A percentile compares a stretch with the other conserved stretches of the same genome.
Conservation (phyloP, 2,888 invertebrate genomes). For the Acanthosepion esculentum region DNA sequence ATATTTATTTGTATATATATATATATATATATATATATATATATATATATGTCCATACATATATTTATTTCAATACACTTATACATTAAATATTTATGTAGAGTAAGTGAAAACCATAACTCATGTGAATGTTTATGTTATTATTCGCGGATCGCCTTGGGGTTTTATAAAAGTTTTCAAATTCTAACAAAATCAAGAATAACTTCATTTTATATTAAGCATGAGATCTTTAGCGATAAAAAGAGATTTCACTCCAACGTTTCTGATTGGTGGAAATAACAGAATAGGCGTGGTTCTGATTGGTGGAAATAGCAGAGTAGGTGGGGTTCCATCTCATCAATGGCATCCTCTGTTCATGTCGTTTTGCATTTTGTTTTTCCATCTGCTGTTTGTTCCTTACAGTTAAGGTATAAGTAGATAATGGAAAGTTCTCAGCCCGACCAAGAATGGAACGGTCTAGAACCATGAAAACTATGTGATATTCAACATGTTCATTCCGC, state of each 20-base stretch:
- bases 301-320: too few relatives aligned
- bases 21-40: neutral
- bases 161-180: neutral
- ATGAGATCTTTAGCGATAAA: neutral
- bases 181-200: neutral
- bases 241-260: neutral
- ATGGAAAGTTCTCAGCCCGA: too few relatives aligned
- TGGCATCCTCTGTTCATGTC: neutral
- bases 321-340: neutral
- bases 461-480: too few relatives aligned
- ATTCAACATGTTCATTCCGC: too few relatives aligned
- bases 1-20: too few relatives aligned
- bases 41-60: neutral
- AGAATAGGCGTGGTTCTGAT: neutral
- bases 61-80: neutral
- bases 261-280: neutral
- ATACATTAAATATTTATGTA: neutral
- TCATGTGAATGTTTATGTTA: neutral
- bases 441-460: too few relatives aligned
- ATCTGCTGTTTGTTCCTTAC: neutral
- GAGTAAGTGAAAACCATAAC: neutral
- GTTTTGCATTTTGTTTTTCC: neutral
- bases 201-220: neutral
- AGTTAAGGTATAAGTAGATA: too few relatives aligned
- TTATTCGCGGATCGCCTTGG: neutral